These are phyloP conservation scores for Oscarella lobularis DNA, from an alignment of 37 sponge, comb jelly and placozoan genomes.

Conservation along the genomic window DNA sequence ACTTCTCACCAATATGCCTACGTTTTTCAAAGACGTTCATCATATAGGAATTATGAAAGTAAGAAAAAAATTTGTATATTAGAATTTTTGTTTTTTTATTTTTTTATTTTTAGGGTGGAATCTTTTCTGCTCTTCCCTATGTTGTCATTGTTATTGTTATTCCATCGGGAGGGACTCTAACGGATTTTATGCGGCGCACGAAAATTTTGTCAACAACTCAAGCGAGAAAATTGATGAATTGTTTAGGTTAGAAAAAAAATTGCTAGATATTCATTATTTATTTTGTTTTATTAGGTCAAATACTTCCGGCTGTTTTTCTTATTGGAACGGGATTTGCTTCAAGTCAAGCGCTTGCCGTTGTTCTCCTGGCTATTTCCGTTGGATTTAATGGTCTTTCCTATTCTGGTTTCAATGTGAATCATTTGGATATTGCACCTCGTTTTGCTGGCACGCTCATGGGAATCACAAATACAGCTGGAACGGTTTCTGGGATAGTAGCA, in stretches of 20 bases:
- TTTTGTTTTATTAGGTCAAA: slow-evolving; percentile 25
- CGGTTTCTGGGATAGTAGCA: slow-evolving; percentile 72
- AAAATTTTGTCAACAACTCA: neutral
- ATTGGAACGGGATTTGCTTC: slow-evolving; percentile 52
- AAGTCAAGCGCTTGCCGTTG: slow-evolving; percentile 9
- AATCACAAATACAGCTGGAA: slow-evolving; percentile 57
- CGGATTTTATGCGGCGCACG: slow-evolving; percentile 19
- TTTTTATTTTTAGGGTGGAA: no score
- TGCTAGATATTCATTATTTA: no score
- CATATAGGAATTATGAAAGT: slow-evolving; percentile 11
- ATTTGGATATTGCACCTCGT: slow-evolving; percentile 74
- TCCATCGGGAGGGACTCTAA: slow-evolving; percentile 5
- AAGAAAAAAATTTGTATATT: no score
- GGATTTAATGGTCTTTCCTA: slow-evolving; percentile 21
- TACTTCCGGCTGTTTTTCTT: slow-evolving; percentile 35
- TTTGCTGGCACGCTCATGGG: slow-evolving; percentile 82
- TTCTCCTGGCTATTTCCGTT: slow-evolving; percentile 44
- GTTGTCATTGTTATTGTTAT: slow-evolving; percentile 3
- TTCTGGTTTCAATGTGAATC: slow-evolving; percentile 54
- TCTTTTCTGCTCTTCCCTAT: slow-evolving; percentile 24
- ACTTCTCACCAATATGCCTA: slow-evolving; percentile 78
- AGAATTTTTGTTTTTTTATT: no score
- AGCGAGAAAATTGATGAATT: slow-evolving; percentile 15
- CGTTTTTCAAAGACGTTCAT: slow-evolving; percentile 51
- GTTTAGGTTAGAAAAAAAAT: slow-evolving; percentile 15